These are phyloP conservation scores for Stigmatopora argus DNA, from an alignment of 2,113 vertebrate species.

Conservation along the genomic window DNA sequence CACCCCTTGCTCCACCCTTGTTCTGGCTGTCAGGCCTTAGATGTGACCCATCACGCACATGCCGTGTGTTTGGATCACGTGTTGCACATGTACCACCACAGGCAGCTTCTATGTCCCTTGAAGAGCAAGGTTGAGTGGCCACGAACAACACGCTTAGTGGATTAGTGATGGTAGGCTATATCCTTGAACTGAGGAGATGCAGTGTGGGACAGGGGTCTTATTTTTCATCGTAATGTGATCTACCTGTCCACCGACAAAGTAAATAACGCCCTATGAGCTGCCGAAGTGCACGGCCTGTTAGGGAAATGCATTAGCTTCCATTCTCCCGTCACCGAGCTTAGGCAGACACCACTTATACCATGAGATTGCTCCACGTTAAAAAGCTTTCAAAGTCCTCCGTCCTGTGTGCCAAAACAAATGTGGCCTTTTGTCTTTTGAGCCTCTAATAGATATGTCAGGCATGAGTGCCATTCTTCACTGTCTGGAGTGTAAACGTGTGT, in stretches of 20 bases:
- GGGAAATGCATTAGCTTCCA: constrained; percentile 17
- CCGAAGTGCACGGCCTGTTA: constrained; percentile 20
- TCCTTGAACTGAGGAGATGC: constrained; percentile 33
- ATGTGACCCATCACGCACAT: constrained; percentile 12
- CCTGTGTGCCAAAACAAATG: constrained; percentile 31
- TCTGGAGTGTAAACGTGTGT: background rate
- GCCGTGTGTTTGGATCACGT: constrained; percentile 24
- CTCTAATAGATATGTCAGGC: constrained; percentile 58
- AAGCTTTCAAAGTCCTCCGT: constrained; percentile 30
- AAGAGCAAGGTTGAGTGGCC: constrained; percentile 44
- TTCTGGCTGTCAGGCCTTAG: constrained; percentile 29
- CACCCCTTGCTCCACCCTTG: constrained; percentile 4
- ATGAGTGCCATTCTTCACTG: constrained; percentile 47
- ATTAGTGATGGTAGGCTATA: constrained; percentile 46
- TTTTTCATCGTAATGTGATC: constrained; percentile 25
- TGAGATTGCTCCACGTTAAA: constrained; percentile 32
- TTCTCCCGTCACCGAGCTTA: constrained; percentile 31
- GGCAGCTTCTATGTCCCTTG: constrained; percentile 11
- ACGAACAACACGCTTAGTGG: constrained; percentile 28
- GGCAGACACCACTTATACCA: constrained; percentile 18
- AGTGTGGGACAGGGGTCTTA: constrained; percentile 21
- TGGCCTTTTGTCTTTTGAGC: constrained; percentile 27
- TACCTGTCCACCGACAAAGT: constrained; percentile 20
- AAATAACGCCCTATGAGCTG: constrained; percentile 16
- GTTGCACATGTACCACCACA: constrained; percentile 13